Evolutionary conservation across 2,113 vertebrate genomes (phyloP).

Genomic region (Henicopernis longicauda): DNA sequence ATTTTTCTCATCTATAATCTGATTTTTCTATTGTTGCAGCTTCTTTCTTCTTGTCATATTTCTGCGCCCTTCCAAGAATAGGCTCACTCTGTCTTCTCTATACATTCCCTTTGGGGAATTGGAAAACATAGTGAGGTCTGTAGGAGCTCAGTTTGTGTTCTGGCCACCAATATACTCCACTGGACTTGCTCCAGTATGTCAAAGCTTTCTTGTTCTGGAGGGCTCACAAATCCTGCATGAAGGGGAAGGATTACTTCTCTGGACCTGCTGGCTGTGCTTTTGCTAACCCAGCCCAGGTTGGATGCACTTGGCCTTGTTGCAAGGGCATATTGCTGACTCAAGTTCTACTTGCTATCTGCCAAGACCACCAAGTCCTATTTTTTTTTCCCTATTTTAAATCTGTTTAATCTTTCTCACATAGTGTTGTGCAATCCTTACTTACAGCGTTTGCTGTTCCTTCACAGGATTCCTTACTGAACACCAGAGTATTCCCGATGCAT

Average conservation of each 20-base stretch:
- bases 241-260: neutral
- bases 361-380: neutral
- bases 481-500: neutral
- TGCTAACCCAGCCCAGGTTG: accelerated
- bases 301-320: neutral
- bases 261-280: neutral
- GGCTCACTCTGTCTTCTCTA: neutral
- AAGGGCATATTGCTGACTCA: neutral
- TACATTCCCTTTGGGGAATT: neutral
- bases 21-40: neutral
- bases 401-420: neutral
- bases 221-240: neutral
- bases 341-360: neutral
- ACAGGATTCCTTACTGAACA: neutral
- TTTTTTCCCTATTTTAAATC: neutral
- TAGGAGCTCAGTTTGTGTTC: neutral
- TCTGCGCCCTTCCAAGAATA: neutral
- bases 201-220: neutral
- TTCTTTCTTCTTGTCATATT: neutral
- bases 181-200: neutral
- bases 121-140: neutral
- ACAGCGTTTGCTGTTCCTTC: neutral
- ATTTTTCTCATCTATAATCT: neutral
- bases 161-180: neutral
- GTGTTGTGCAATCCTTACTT: neutral